Evolutionary conservation across 2,888 invertebrate genomes (phyloP).

Genomic region (Pomacea canaliculata): DNA sequence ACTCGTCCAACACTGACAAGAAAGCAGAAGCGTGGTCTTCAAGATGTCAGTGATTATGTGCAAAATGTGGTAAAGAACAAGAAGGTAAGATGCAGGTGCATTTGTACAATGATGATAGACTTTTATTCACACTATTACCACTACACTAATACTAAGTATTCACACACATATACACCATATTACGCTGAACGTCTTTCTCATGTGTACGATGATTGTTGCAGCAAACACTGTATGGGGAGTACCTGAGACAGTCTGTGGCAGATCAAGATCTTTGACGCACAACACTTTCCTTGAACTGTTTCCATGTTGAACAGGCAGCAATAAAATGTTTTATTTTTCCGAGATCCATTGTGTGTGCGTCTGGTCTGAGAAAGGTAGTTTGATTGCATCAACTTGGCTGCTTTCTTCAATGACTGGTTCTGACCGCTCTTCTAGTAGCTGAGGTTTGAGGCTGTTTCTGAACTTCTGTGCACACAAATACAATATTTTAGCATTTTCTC

Average conservation of each 20-base stretch:
- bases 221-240: constrained; percentile 72
- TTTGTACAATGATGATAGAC: not conserved
- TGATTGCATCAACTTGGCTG: too few species aligned
- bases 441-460: constrained; percentile 80
- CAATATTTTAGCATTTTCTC: not conserved
- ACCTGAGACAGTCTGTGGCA: constrained; percentile 72
- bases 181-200: too few species aligned
- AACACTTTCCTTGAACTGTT: not conserved
- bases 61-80: constrained; percentile 69
- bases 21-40: constrained; percentile 67
- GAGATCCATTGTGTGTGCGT: too few species aligned
- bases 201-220: constrained; percentile 40
- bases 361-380: too few species aligned
- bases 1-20: constrained; percentile 68
- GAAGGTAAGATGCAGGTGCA: constrained; percentile 64
- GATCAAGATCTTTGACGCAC: constrained; percentile 70
- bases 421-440: constrained; percentile 13
- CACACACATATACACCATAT: too few species aligned
- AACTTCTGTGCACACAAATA: constrained; percentile 78
- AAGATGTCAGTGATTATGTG: constrained; percentile 70
- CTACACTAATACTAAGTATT: too few species aligned
- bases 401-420: not conserved
- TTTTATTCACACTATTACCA: too few species aligned
- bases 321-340: not conserved
- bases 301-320: not conserved